Percentiles rank a stretch among this genome's conserved stretches.
phyloP scores from a whole-genome alignment of 2,888 invertebrate genomes.

The Hartigia nigra region DNA sequence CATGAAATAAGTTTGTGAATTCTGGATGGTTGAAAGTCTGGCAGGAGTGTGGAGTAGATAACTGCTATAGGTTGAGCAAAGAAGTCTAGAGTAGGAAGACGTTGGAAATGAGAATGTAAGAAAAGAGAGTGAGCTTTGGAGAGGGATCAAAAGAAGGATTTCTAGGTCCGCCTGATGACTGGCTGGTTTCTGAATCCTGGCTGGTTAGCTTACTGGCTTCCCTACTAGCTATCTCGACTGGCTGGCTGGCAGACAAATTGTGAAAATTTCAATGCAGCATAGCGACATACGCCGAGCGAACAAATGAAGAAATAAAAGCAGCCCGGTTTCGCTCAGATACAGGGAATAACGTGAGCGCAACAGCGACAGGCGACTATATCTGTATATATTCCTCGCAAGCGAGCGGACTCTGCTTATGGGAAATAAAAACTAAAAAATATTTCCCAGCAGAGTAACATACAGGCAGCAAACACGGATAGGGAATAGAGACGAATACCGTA shows the following conservation, averaged over 20 bases:
- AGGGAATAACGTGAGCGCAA: slow-evolving; percentile 6
- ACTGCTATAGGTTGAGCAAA: neutral
- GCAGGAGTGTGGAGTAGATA: neutral
- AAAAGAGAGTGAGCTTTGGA: slow-evolving; percentile 4
- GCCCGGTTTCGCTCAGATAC: slow-evolving; percentile 24
- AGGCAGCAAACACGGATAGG: neutral
- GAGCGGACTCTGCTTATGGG: slow-evolving; percentile 9
- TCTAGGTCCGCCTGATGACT: slow-evolving; percentile 12
- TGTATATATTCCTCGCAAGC: slow-evolving; percentile 14
- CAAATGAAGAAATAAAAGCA: slow-evolving; percentile 42
- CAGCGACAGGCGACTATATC: slow-evolving; percentile 11
- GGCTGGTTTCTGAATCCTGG: slow-evolving; percentile 3
- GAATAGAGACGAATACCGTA: neutral
- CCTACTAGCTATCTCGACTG: neutral
- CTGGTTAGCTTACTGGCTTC: neutral
- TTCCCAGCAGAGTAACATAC: neutral
- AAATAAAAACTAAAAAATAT: slow-evolving; percentile 11
- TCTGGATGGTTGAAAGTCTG: neutral
- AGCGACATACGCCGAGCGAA: slow-evolving; percentile 31
- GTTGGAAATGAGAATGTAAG: slow-evolving; percentile 1
- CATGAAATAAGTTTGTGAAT: neutral
- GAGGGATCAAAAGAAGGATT: slow-evolving; percentile 14
- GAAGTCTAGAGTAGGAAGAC: neutral
- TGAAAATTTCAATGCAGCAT: slow-evolving; percentile 46
- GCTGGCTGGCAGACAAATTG: slow-evolving; percentile 43